phyloP scores from a whole-genome alignment of 2,888 invertebrate genomes.

The Podabrus alpinus region DNA sequence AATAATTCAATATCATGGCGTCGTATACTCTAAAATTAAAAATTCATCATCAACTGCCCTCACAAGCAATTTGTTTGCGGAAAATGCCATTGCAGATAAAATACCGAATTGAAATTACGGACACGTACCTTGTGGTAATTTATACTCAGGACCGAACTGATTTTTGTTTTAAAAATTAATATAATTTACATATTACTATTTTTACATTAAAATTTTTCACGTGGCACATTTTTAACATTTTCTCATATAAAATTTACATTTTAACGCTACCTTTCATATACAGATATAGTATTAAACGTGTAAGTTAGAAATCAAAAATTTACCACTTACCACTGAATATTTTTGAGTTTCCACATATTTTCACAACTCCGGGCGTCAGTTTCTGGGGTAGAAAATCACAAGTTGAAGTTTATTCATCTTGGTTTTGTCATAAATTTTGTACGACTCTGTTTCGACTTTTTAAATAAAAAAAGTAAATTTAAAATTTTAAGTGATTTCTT shows the following conservation, averaged over 20 bases:
- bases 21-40: conserved; percentile 32
- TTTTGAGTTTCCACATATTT: not conserved
- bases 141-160: conserved; percentile 6
- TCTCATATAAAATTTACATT: not conserved
- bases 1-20: conserved; percentile 27
- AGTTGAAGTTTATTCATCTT: not conserved
- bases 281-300: not conserved
- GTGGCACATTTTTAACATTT: not conserved
- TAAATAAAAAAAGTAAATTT: not conserved
- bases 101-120: conserved; percentile 26
- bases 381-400: not conserved
- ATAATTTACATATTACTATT: not conserved
- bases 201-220: not conserved
- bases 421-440: not conserved
- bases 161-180: conserved; percentile 1
- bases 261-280: not conserved
- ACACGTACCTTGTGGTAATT: conserved; percentile 25
- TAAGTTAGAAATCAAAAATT: not conserved
- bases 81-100: conserved; percentile 28
- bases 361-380: not conserved
- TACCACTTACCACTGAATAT: not conserved
- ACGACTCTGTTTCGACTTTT: not conserved
- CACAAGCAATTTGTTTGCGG: conserved; percentile 31
- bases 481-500: not conserved
- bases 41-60: conserved; percentile 35